Conservation (phyloP, 2,888 invertebrate species). For the Epinotia brunnichana region DNA sequence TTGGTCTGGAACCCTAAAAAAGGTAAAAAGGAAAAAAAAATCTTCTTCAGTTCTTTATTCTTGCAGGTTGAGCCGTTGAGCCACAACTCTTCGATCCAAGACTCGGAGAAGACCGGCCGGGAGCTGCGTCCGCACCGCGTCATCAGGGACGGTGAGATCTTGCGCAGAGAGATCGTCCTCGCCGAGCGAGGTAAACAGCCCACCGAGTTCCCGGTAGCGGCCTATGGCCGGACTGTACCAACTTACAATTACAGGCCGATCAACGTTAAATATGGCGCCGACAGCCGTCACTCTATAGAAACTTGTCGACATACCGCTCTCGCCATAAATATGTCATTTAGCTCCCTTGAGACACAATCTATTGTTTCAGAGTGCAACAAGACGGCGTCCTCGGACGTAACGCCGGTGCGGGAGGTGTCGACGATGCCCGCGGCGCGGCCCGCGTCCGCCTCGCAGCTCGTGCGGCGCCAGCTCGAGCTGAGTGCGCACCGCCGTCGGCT, state of each 20-base stretch:
- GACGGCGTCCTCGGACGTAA: slow-evolving; percentile 65
- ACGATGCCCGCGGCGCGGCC: slow-evolving; percentile 48
- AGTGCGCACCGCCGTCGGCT: slow-evolving; percentile 59
- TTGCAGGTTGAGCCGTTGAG: slow-evolving; percentile 52
- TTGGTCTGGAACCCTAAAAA: no score
- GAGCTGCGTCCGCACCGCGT: slow-evolving; percentile 54
- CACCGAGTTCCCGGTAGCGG: no score
- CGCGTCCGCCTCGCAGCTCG: slow-evolving; percentile 61
- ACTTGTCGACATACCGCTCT: no score
- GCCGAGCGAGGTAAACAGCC: slow-evolving; percentile 64
- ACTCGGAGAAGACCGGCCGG: slow-evolving; percentile 50
- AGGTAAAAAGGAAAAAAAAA: no score
- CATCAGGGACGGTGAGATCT: slow-evolving; percentile 61
- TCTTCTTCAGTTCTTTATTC: no score
- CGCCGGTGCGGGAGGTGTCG: slow-evolving; percentile 47
- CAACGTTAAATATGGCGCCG: no score
- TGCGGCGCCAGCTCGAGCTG: slow-evolving; percentile 71
- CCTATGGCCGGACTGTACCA: no score
- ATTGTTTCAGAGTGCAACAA: slow-evolving; percentile 59
- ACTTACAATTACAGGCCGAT: no score
- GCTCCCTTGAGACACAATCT: no score
- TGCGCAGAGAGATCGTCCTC: slow-evolving; percentile 67
- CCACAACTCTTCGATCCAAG: slow-evolving; percentile 62
- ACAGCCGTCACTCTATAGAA: no score
- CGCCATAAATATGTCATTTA: no score